These are phyloP conservation scores for Pomatostomus ruficeps DNA, from an alignment of 2,113 vertebrate genomes.

Conservation along the genomic window DNA sequence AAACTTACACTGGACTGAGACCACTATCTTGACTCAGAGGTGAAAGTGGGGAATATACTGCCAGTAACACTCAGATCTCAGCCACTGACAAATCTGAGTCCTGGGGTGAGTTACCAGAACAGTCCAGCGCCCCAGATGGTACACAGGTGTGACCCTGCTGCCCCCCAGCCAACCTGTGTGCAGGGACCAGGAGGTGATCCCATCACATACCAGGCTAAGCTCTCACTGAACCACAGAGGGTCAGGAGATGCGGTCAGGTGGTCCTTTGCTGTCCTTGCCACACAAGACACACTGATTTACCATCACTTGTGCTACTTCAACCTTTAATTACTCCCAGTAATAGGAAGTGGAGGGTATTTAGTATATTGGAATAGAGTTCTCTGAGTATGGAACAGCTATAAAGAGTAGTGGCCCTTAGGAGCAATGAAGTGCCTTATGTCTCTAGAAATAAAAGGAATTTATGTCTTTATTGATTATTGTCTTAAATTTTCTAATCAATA, in stretches of 20 bases:
- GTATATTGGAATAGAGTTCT: not conserved
- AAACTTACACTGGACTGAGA: not conserved
- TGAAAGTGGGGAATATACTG: not conserved
- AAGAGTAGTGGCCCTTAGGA: not conserved
- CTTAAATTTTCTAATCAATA: not conserved
- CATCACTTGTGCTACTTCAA: not conserved
- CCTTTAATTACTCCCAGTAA: not conserved
- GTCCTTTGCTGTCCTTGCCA: not conserved
- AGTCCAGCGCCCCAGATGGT: accelerated
- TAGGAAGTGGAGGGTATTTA: not conserved
- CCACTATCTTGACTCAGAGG: not conserved
- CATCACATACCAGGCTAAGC: accelerated
- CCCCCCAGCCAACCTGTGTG: not conserved
- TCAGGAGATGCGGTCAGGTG: not conserved
- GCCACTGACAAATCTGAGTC: not conserved
- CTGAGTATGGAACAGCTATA: not conserved
- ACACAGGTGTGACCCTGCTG: not conserved
- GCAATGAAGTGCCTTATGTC: not conserved
- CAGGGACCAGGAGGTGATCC: not conserved
- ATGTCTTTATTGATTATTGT: not conserved
- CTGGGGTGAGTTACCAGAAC: not conserved
- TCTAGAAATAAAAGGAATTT: not conserved
- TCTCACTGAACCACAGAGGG: accelerated
- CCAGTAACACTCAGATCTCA: not conserved
- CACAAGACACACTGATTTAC: not conserved